Evolutionary conservation across 2,888 invertebrate species (phyloP), one percentile per base, ranked within the genome.

Genomic region (Caenorhabditis imperialis): DNA sequence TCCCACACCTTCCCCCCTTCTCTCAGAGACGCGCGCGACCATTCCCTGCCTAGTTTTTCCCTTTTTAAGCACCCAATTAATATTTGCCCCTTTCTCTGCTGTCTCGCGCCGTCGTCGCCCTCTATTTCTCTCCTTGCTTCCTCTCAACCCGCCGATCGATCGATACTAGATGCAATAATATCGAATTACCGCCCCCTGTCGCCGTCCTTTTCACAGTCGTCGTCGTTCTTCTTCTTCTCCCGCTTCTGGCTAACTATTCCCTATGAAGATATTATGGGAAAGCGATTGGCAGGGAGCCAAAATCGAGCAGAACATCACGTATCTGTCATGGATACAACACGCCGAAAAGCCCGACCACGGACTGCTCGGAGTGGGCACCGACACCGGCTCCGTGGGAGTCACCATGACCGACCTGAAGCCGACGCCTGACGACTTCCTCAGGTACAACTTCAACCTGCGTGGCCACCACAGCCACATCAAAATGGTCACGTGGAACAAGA

Each of bases 401-500:
- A 87, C 88, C 0, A 30, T 79, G 27, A 88, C 86, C 1, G 82
- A 84, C 35, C 58, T 73, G n/a, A 40, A 54, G 7, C 75, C 76
- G 48, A 61, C 57, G 1, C 65, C 73, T 16, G 81, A 81, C 51
- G 78, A 78, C 40, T 25, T 72, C 16, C 23, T 61, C 5, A 71
- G 87, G 10, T 82, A 85, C 83, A 98, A 98, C 91, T 98, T 96
- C 90, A 98, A 98, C 90, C 91, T 98, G 75, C 92, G 98, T 77
- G 97, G 97, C 48, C 98, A 98, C 89, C 92, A 96, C 48, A 77
- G 48, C 14, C 44, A 71, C 7, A 80, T 83, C 23, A 57, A 71
- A 10, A 77, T 78, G 67, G 97, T 97, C 35, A 94, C 95, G 90
- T 98, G 98, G 98, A 98, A 98, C 90, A 95, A 95, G 89, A 95